Percentiles rank a stretch among this genome's conserved stretches.
Conservation (phyloP, 2,797 vertebrate species). For the Crocidura indochinensis region DNA sequence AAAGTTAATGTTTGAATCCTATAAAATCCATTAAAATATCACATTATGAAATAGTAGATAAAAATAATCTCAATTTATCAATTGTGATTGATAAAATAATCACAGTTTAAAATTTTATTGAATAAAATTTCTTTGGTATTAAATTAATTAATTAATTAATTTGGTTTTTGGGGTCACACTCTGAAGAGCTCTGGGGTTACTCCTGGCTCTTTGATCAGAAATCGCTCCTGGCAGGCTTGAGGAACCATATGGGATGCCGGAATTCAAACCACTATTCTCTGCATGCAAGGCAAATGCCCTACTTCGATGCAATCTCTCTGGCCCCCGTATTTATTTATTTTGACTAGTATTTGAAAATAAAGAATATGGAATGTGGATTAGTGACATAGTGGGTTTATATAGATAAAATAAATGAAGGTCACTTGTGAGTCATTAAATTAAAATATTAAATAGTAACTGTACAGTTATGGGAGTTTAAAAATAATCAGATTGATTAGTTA, state of each 20-base stretch:
- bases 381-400: slow-evolving; percentile 66
- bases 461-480: slow-evolving; percentile 57
- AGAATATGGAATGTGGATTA: slow-evolving; percentile 63
- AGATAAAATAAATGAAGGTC: slow-evolving; percentile 52
- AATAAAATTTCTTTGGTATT: slow-evolving; percentile 48
- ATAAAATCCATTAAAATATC: slow-evolving; percentile 48
- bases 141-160: neutral
- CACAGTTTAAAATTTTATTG: slow-evolving; percentile 48
- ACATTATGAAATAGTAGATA: slow-evolving; percentile 57
- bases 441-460: slow-evolving; percentile 65
- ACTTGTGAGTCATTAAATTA: slow-evolving; percentile 81
- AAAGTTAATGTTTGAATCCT: slow-evolving; percentile 64
- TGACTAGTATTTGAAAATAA: slow-evolving; percentile 49
- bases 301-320: no score
- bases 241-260: no score
- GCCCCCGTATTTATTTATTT: no score
- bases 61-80: neutral
- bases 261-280: no score
- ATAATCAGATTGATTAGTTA: slow-evolving; percentile 75
- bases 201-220: no score
- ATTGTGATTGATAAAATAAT: neutral
- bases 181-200: no score
- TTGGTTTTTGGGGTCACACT: no score
- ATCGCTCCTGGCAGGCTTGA: no score
- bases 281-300: no score